Conservation (phyloP, 2,888 invertebrate genomes). For the Silvanus unidentatus region DNA sequence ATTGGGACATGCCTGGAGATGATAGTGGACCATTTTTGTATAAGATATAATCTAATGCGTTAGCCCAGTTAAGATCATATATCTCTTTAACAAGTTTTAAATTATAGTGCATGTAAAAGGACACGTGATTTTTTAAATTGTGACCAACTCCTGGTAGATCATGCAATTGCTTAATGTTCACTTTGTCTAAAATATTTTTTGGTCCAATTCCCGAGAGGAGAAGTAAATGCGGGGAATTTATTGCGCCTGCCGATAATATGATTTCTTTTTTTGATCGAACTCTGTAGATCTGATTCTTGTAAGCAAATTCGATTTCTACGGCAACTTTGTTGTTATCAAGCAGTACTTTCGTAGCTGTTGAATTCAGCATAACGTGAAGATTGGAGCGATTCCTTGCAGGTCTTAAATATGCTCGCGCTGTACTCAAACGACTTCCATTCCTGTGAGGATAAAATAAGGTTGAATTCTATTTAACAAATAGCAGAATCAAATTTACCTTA, state of each 20-base stretch:
- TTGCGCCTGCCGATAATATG: conserved; percentile 57
- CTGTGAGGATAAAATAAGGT: conserved; percentile 37
- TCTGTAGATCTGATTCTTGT: conserved; percentile 47
- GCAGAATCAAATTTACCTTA: conserved; percentile 51
- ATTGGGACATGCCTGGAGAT: conserved; percentile 60
- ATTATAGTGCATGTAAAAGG: conserved; percentile 53
- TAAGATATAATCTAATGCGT: conserved; percentile 56
- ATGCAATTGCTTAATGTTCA: conserved; percentile 55
- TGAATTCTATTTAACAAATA: neutral
- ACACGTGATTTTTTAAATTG: conserved; percentile 65
- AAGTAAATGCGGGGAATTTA: conserved; percentile 63
- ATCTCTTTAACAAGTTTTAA: conserved; percentile 50
- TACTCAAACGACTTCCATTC: conserved; percentile 56
- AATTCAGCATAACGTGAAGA: conserved; percentile 57
- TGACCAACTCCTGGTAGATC: conserved; percentile 64
- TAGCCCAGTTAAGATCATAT: conserved; percentile 57
- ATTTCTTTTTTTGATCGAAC: conserved; percentile 54
- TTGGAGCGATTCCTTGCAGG: conserved; percentile 55
- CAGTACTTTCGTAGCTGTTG: conserved; percentile 55
- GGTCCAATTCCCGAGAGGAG: conserved; percentile 64
- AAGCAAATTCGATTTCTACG: conserved; percentile 56
- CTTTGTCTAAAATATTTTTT: conserved; percentile 52
- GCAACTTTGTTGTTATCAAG: conserved; percentile 47
- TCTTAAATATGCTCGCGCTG: conserved; percentile 57
- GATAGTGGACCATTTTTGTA: conserved; percentile 57